These are phyloP conservation scores for Blastobasis adustella DNA, from an alignment of 2,888 invertebrate species.

Conservation along the genomic window DNA sequence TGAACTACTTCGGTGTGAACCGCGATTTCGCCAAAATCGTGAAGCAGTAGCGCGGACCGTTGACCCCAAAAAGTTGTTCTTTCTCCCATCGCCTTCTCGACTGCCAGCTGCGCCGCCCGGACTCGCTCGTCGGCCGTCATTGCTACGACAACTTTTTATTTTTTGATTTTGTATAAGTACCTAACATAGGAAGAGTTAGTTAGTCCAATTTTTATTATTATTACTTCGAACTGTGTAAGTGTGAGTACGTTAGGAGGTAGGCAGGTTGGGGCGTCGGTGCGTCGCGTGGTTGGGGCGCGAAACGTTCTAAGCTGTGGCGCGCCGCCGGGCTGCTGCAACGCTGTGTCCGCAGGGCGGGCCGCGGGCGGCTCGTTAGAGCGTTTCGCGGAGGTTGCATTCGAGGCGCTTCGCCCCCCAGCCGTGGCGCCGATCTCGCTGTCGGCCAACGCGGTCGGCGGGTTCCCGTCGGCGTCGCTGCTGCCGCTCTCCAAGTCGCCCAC, in stretches of 20 bases:
- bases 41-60: slow-evolving; percentile 1
- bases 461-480: slow-evolving; percentile 81
- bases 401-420: slow-evolving; percentile 78
- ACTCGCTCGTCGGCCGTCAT: not conserved
- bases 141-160: no score
- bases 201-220: no score
- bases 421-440: slow-evolving; percentile 91
- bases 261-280: no score
- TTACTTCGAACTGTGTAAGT: no score
- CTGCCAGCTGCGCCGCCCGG: slow-evolving; percentile 46
- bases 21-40: slow-evolving; percentile 8
- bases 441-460: slow-evolving; percentile 72
- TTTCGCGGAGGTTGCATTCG: slow-evolving; percentile 85
- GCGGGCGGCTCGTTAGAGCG: slow-evolving; percentile 80
- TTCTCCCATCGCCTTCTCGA: slow-evolving; percentile 31
- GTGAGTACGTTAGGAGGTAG: no score
- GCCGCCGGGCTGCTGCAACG: slow-evolving; percentile 57
- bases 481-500: slow-evolving; percentile 86
- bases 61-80: slow-evolving; percentile 31
- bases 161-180: no score
- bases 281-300: slow-evolving; percentile 35
- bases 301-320: slow-evolving; percentile 54
- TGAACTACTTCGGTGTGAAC: slow-evolving; percentile 8
- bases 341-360: slow-evolving; percentile 57
- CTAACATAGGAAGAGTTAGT: no score